Evolutionary conservation across 2,888 invertebrate genomes (phyloP), one percentile per base, ranked within the genome.

Genomic region (Iselma pallidipennis): DNA sequence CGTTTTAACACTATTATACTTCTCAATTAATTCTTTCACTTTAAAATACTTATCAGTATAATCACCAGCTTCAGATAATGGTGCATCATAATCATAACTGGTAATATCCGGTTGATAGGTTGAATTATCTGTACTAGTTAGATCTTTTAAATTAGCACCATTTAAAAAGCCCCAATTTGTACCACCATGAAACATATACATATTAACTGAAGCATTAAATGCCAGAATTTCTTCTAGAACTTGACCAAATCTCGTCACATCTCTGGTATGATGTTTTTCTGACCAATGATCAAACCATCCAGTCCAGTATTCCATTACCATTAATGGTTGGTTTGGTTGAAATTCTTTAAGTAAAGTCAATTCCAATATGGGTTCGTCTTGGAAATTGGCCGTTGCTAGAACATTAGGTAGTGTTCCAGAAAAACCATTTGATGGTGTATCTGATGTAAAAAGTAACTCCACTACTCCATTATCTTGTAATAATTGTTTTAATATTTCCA

Each of bases 101-200:
- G 82, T 81, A 12, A 82, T 81, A 67, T 80, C 81, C 1, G 83
- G 78, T 56, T 77, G 75, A 63, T 70, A 79, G 1, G 74, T 77
- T 49, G 66, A 64, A 65, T 76, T 67, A 62, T 73, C 68, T 21
- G 23, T 55, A n/a, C n/a, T n/a, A n/a, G n/a, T 19, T 14, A 10
- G 1, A 42, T 63, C 57, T 10, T 58, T 75, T 71, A 68, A 58
- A 31, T 70, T 75, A 55, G 65, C 73, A 9, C 77, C 77, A 59
- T 77, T 77, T 50, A 76, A 56, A 59, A 89, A 93, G 63, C 88
- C 93, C 76, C 90, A 92, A 75, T 92, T 95, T 1, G 92, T 91
- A 55, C 96, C 96, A 23, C 96, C 96, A 74, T 89, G 90, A 80
- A 94, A 95, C 91, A 96, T 93, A 77, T 95, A 96, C 71, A 96